phyloP scores from a whole-genome alignment of 37 sponge, comb jelly and placozoan species.

The Eunapius fragilis region DNA sequence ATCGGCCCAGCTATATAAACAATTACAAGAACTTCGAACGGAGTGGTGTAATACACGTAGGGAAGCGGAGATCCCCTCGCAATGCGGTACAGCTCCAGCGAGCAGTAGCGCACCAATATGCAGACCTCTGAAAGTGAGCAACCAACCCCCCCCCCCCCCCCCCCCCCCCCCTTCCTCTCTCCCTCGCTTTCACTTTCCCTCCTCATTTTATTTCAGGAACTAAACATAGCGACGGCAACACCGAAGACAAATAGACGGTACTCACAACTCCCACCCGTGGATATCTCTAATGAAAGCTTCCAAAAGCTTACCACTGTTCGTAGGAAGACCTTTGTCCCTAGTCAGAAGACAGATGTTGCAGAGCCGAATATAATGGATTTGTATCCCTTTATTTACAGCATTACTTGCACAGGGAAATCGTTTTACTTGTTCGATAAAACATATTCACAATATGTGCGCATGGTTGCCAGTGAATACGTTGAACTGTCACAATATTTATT shows the following conservation, averaged over 20 bases:
- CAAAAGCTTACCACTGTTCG: constrained; percentile 23
- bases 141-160: no score
- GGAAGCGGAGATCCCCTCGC: background rate
- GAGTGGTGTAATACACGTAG: background rate
- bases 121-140: constrained; percentile 21
- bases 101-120: background rate
- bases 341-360: background rate
- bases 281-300: constrained; percentile 47
- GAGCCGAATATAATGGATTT: constrained; percentile 35
- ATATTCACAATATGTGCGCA: no score
- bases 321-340: background rate
- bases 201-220: constrained; percentile 11
- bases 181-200: background rate
- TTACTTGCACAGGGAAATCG: no score
- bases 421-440: no score
- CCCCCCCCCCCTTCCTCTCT: no score
- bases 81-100: background rate
- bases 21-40: background rate
- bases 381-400: constrained; percentile 35
- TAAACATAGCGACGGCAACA: no score
- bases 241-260: constrained; percentile 21
- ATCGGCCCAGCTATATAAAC: constrained; percentile 15
- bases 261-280: constrained; percentile 29
- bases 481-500: no score
- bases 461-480: no score